Evolutionary conservation across 2,888 invertebrate genomes (phyloP), one percentile per base, ranked within the genome.

Genomic region (Plagodis dolabraria): DNA sequence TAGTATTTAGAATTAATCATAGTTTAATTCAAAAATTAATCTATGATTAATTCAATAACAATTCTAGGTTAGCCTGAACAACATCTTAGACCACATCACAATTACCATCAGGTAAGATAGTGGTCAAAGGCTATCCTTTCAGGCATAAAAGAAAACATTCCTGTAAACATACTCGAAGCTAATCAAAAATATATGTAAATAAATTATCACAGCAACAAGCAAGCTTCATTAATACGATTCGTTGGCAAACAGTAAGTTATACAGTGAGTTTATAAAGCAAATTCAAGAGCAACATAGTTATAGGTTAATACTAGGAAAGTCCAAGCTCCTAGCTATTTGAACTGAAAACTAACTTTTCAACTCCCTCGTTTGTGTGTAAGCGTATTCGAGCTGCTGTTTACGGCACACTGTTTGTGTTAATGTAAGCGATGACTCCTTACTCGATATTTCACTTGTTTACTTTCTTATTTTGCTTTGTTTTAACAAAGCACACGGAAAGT

Each of bases 341-440:
- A 72, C 74, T 68, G 66, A 67, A 78, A 82, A 82, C 80, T 81
- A 81, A 86, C 83, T 85, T 84, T 77, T 75, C 73, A 80, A 84
- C 83, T 82, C 67, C 62, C 69, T 64, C 71, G 74, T 71, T 68
- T 68, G 69, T 73, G 74, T 76, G 80, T 79, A 77, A 81, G 76
- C 81, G 75, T 79, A 77, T 83, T 82, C 72, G 76, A 34, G 67
- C 70, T 71, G 22, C 70, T 81, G 82, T 86, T 85, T 83, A 75
- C 79, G 67, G 69, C 73, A 79, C 74, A 82, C 72, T 77, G 79
- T 79, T 82, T 81, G 75, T 82, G 80, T 74, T 77, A 84, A 83
- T 79, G 80, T 80, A 85, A 86, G 83, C 86, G 85, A 85, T 86
- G 85, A 85, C 79, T 84, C 74, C 64, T 75, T 75, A 73, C 80